These are phyloP conservation scores for Eurosta solidaginis DNA, from an alignment of 1,140 invertebrate genomes.

Conservation along the genomic window DNA sequence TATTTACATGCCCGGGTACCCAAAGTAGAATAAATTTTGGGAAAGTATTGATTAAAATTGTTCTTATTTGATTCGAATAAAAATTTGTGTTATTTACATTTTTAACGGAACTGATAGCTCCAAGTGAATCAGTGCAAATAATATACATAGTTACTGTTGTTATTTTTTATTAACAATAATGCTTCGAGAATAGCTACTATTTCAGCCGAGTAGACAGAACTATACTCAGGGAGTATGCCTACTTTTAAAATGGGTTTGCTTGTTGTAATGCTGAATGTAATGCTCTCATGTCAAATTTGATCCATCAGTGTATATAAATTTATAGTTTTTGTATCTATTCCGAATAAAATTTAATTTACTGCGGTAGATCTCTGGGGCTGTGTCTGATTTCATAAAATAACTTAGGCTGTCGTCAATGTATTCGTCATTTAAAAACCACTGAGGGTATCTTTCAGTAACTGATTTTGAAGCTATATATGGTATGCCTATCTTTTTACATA, in stretches of 20 bases:
- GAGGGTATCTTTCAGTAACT: not conserved
- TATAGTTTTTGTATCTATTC: constrained; percentile 28
- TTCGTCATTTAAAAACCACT: not conserved
- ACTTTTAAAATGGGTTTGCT: constrained; percentile 26
- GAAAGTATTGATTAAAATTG: not conserved
- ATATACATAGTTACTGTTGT: constrained; percentile 32
- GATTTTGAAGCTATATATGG: not conserved
- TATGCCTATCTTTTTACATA: not conserved
- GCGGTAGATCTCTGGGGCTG: not conserved
- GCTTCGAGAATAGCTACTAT: constrained; percentile 29
- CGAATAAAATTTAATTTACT: not conserved
- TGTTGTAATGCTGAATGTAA: constrained; percentile 21
- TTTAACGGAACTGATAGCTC: constrained; percentile 23
- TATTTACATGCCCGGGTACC: constrained; percentile 24
- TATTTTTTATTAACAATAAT: constrained; percentile 24
- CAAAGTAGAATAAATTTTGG: constrained; percentile 13
- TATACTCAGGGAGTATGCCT: constrained; percentile 9
- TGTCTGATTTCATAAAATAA: not conserved
- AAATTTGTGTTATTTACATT: constrained; percentile 30
- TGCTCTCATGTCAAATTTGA: not conserved
- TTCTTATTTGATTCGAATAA: constrained; percentile 21
- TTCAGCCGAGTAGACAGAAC: constrained; percentile 18
- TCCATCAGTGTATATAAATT: constrained; percentile 31
- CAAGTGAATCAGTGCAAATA: constrained; percentile 31
- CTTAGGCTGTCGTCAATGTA: not conserved